Percentiles rank a stretch among this genome's conserved stretches.
Conservation (phyloP, 2,888 invertebrate species). For the Tachina lurida region DNA sequence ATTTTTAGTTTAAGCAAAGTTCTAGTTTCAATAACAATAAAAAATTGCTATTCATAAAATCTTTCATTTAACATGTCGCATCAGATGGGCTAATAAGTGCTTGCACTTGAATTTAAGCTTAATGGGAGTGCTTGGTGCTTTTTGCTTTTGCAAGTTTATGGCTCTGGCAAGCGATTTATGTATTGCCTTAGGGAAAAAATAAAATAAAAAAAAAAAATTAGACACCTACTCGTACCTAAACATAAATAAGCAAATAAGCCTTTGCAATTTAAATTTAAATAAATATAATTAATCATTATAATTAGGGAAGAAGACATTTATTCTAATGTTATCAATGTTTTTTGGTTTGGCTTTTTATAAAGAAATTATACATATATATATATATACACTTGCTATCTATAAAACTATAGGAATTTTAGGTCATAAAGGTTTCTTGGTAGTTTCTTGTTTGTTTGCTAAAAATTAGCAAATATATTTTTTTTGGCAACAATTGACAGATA, state of each 20-base stretch:
- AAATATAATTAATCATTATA: neutral
- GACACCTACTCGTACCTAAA: slow-evolving; percentile 10
- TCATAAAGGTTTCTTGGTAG: too few relatives aligned
- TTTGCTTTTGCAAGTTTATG: slow-evolving; percentile 16
- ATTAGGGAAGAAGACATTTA: too few relatives aligned
- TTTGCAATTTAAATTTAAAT: slow-evolving; percentile 4
- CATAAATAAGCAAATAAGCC: neutral
- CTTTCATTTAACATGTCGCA: neutral
- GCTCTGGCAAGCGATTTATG: neutral
- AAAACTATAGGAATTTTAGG: too few relatives aligned
- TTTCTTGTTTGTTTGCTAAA: too few relatives aligned
- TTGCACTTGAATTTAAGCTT: neutral
- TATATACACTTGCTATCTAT: too few relatives aligned
- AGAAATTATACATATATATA: too few relatives aligned
- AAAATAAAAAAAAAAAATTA: slow-evolving; percentile 9
- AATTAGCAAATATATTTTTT: too few relatives aligned
- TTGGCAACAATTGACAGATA: too few relatives aligned
- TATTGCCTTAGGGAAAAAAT: neutral
- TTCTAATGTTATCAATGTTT: too few relatives aligned
- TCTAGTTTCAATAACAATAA: too few relatives aligned
- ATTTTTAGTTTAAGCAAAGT: too few relatives aligned
- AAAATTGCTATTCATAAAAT: neutral
- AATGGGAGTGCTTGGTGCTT: slow-evolving; percentile 33
- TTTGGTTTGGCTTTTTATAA: too few relatives aligned
- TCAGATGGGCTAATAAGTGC: slow-evolving; percentile 40